These are phyloP conservation scores for Stenchaetothrips biformis DNA, from an alignment of 2,888 invertebrate species.

Conservation along the genomic window DNA sequence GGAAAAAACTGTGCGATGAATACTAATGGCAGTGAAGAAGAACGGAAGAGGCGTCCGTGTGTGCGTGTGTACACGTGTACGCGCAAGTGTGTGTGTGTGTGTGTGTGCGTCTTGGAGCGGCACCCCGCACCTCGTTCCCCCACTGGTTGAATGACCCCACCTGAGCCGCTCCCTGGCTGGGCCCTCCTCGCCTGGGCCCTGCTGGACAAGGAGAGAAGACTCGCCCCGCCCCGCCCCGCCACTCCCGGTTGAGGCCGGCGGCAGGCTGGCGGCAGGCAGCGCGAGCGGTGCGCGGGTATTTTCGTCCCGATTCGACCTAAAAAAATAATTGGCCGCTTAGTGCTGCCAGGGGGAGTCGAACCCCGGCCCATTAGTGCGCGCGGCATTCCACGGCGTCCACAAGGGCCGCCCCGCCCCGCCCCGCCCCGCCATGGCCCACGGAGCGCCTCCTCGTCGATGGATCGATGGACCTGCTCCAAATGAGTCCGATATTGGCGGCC, in stretches of 20 bases:
- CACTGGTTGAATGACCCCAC: neutral
- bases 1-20: constrained; percentile 6
- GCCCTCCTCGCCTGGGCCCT: neutral
- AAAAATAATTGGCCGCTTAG: neutral
- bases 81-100: neutral
- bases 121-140: neutral
- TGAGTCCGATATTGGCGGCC: too few relatives aligned
- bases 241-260: neutral
- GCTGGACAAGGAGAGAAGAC: neutral
- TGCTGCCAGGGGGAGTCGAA: neutral
- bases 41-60: neutral
- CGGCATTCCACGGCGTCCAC: neutral
- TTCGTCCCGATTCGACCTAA: constrained; percentile 9
- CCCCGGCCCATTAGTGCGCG: too few relatives aligned
- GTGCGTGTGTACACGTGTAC: neutral
- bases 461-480: too few relatives aligned
- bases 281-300: neutral
- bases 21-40: neutral
- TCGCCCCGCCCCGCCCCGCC: neutral
- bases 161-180: neutral
- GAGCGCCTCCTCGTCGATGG: too few relatives aligned
- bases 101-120: neutral
- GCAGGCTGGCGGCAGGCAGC: neutral
- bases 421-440: neutral
- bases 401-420: neutral